Evolutionary conservation across 2,113 vertebrate genomes (phyloP), one percentile per base, ranked within the genome.

Genomic region (Silurus asotus): DNA sequence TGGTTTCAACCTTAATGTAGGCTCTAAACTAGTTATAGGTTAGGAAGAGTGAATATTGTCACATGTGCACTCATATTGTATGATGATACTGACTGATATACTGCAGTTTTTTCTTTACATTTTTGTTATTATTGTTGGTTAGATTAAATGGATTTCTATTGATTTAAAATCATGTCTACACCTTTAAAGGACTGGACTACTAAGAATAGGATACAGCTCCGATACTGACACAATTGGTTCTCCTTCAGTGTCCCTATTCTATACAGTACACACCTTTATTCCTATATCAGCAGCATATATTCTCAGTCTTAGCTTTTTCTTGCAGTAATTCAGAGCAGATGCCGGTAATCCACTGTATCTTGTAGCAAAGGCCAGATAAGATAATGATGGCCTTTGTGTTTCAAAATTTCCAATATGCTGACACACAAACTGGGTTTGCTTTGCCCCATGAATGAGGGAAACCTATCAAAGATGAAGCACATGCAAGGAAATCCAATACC

Each of bases 351-450:
- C 67, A 59, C 37, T 19, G 59, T 74, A 49, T 61, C 17, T 9
- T 58, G 55, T n/a, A 75, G 28, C 14, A 19, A 25, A 72, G 81
- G 74, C 7, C 20, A 82, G 53, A 76, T 51, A n/a, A 65, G 37
- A 82, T 77, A 72, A 37, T n/a, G 0, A 53, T 81, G 67, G 19
- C 45, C 81, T 82, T 56, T 81, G 25, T 61, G 49, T 37, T 77
- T 51, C 74, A 61, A 11, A 55, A 55, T 55, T 13, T 5, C 11
- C 2, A n/a, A 15, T 3, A 76, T 11, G 28, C 23, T 78, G 9
- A 78, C 14, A 77, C 56, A 56, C 5, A 56, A 28, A 56, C 1
- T 20, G 28, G 2, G 14, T 37, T 37, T 78, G 51, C n/a, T 8
- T 76, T 77, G 45, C 9, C 48, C 6, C 0, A 5, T 53, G 5